Evolutionary conservation across 2,888 invertebrate species (phyloP).

Genomic region (Acleris holmiana): DNA sequence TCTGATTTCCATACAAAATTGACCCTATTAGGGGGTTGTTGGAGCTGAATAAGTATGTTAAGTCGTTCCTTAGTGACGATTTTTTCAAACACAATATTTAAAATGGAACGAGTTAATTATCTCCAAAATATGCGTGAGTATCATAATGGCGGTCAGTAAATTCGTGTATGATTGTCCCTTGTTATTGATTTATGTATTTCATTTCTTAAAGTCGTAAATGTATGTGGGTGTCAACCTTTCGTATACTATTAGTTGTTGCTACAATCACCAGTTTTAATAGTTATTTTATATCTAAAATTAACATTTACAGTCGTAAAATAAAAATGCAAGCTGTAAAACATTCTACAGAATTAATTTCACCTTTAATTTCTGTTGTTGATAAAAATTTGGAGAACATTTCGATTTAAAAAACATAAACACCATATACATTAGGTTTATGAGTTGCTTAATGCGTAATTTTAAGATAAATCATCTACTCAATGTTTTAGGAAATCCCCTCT

Average conservation of each 20-base stretch:
- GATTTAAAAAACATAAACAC: conserved; percentile 26
- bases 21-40: too few species aligned
- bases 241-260: conserved; percentile 14
- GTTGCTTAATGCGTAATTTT: conserved; percentile 13
- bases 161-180: too few species aligned
- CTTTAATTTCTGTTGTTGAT: conserved; percentile 24
- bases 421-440: conserved; percentile 28
- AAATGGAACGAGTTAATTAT: too few species aligned
- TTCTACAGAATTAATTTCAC: conserved; percentile 21
- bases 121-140: too few species aligned
- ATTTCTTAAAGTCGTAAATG: conserved; percentile 22
- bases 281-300: conserved; percentile 19
- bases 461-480: conserved; percentile 2
- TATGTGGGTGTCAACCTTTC: conserved; percentile 9
- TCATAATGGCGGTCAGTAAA: too few species aligned
- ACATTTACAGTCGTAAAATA: conserved; percentile 13
- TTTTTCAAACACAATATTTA: too few species aligned
- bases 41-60: too few species aligned
- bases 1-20: too few species aligned
- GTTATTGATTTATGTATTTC: too few species aligned
- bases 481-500: conserved; percentile 11
- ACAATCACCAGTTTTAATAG: conserved; percentile 22
- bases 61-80: too few species aligned
- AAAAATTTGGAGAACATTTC: conserved; percentile 16
- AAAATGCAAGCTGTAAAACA: conserved; percentile 25